Conservation (phyloP, 2,888 invertebrate species). For the Cyrtodaria siliqua region DNA sequence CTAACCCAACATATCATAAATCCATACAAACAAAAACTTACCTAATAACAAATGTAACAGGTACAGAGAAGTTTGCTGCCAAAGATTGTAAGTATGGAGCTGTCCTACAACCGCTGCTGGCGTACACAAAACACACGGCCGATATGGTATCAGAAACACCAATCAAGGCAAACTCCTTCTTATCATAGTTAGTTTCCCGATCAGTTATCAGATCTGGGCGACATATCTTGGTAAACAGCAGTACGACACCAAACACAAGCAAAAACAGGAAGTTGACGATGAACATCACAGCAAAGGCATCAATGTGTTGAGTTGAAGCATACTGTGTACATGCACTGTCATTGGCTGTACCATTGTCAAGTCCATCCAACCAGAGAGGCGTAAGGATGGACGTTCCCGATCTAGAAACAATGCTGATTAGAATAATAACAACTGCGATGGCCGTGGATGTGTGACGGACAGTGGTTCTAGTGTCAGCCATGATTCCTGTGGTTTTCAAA, state of each 20-base stretch:
- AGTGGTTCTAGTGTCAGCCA: no score
- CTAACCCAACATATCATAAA: no score
- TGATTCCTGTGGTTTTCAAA: no score
- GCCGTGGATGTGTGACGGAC: not conserved
- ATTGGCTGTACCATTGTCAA: constrained; percentile 37
- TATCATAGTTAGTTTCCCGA: constrained; percentile 60
- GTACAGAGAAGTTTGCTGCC: constrained; percentile 73
- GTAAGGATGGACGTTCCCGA: constrained; percentile 64
- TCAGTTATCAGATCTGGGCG: constrained; percentile 51
- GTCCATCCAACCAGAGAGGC: constrained; percentile 64
- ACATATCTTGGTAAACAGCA: constrained; percentile 47
- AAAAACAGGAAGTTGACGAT: constrained; percentile 58
- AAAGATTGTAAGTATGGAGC: constrained; percentile 78
- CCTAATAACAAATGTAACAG: constrained; percentile 76
- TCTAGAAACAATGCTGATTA: constrained; percentile 21
- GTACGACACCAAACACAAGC: constrained; percentile 46
- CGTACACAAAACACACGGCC: constrained; percentile 68
- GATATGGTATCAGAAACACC: constrained; percentile 73
- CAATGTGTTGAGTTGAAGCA: constrained; percentile 41
- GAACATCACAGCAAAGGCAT: constrained; percentile 61
- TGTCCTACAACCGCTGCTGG: constrained; percentile 76
- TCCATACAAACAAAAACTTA: constrained; percentile 43
- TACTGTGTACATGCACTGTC: constrained; percentile 13
- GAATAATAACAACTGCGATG: constrained; percentile 13
- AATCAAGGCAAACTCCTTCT: constrained; percentile 66